Evolutionary conservation across 2,797 vertebrate species (phyloP).

Genomic region (Picus viridis): DNA sequence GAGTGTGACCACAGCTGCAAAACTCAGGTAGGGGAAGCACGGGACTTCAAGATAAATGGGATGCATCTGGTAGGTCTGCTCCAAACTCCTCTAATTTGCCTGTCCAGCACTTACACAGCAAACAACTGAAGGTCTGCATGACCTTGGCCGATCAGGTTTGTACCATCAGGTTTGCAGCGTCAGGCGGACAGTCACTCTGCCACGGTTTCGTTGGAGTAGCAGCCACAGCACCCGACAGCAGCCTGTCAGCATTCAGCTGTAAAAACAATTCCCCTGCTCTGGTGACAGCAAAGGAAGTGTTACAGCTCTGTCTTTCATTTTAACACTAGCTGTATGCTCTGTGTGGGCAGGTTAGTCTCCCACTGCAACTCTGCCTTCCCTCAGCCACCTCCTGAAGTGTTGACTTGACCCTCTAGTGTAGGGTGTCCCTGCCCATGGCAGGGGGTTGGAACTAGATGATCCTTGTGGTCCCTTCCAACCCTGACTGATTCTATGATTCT

Average conservation of each 20-base stretch:
- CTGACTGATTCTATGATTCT: no score
- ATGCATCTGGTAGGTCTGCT: conserved; percentile 12
- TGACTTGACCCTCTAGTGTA: no score
- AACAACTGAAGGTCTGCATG: background rate
- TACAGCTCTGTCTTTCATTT: background rate
- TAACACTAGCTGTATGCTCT: background rate
- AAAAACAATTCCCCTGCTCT: rapidly evolving
- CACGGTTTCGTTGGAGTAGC: background rate
- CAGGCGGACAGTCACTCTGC: background rate
- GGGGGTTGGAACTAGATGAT: no score
- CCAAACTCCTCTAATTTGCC: background rate
- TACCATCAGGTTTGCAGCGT: background rate
- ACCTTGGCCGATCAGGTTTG: background rate
- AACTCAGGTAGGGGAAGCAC: background rate
- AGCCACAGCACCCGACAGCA: background rate
- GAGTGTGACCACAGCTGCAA: background rate
- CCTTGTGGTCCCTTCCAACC: no score
- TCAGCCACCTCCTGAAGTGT: background rate
- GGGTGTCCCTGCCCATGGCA: no score
- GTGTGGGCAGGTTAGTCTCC: background rate
- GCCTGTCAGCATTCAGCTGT: background rate
- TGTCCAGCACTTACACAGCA: conserved; percentile 25
- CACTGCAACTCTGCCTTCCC: background rate
- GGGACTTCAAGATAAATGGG: conserved; percentile 35
- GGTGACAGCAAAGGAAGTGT: rapidly evolving